Conservation (phyloP, 2,888 invertebrate genomes). For the Eulithis testata region DNA sequence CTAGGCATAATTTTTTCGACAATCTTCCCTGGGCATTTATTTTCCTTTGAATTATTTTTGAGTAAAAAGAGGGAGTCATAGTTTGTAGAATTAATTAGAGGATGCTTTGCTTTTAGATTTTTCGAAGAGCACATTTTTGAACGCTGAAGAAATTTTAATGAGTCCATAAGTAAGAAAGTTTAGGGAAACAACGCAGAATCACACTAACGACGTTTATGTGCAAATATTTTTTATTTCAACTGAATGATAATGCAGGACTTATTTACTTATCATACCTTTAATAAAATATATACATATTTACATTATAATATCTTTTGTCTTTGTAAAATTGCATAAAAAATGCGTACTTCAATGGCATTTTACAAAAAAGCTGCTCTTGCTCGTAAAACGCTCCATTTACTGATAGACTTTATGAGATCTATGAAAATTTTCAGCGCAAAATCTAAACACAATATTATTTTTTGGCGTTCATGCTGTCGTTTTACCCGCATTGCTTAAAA, state of each 20-base stretch:
- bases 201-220: no score
- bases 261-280: no score
- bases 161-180: conserved; percentile 32
- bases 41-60: conserved; percentile 50
- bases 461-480: conserved; percentile 21
- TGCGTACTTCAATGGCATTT: no score
- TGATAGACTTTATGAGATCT: conserved; percentile 9
- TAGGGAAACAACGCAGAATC: background rate
- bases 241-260: no score
- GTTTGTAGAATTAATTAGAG: conserved; percentile 73
- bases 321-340: no score
- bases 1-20: conserved; percentile 58
- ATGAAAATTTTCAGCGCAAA: conserved; percentile 25
- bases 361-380: background rate
- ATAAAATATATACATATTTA: no score
- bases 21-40: conserved; percentile 57
- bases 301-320: no score
- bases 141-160: conserved; percentile 66
- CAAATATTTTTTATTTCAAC: no score
- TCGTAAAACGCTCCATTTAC: conserved; percentile 7
- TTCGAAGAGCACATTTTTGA: conserved; percentile 49
- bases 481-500: conserved; percentile 24
- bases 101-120: conserved; percentile 52
- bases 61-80: conserved; percentile 50
- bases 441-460: conserved; percentile 28